phyloP scores from a whole-genome alignment of 2,113 vertebrate species.

The Equus quagga region DNA sequence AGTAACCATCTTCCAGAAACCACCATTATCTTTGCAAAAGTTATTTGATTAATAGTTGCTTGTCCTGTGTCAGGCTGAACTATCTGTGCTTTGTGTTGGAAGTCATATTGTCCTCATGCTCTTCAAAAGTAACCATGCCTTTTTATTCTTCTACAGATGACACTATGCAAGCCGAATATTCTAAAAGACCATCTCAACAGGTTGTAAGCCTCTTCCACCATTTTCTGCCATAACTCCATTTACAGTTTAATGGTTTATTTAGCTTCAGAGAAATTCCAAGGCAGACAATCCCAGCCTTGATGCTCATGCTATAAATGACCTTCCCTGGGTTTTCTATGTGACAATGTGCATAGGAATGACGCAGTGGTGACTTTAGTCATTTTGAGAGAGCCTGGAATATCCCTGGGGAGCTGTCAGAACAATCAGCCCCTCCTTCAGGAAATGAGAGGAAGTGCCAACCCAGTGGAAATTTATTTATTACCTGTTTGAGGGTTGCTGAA shows the following conservation, averaged over 20 bases:
- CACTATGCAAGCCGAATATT: background rate
- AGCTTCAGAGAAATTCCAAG: constrained; percentile 60
- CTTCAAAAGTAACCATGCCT: background rate
- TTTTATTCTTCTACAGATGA: background rate
- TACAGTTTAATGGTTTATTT: background rate
- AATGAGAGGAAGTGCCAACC: constrained; percentile 88
- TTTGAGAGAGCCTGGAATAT: constrained; percentile 79
- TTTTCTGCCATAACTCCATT: background rate
- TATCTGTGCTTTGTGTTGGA: background rate
- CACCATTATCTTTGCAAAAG: background rate
- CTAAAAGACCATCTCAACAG: background rate
- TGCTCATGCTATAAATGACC: constrained; percentile 73
- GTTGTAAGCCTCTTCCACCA: background rate
- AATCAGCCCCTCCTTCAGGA: constrained; percentile 86
- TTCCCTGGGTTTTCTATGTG: constrained; percentile 32
- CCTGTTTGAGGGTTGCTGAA: constrained; percentile 86
- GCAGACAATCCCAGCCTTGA: constrained; percentile 44
- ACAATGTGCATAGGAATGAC: constrained; percentile 67
- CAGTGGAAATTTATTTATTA: constrained; percentile 88
- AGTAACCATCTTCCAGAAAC: background rate
- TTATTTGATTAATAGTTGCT: background rate
- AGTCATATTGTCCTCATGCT: background rate
- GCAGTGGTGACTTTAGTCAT: constrained; percentile 74
- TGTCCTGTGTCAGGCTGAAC: background rate
- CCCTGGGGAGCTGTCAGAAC: constrained; percentile 81